Base-by-base conservation (phyloP, 2,888 invertebrate genomes). In the Synergus itoensis region DNA sequence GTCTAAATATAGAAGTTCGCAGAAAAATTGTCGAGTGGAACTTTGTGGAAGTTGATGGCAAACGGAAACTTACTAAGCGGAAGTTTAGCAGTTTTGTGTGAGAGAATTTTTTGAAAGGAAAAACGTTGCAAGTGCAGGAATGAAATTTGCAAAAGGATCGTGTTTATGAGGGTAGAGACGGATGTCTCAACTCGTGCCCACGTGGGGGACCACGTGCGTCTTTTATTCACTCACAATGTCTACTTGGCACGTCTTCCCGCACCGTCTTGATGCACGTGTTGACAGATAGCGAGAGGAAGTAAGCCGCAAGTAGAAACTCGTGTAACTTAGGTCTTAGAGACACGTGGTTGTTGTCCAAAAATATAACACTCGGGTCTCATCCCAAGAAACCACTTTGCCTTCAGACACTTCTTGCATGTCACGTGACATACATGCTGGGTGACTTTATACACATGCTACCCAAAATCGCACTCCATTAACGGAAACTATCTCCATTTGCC, bases 241-340 rank as follows among this genome's bases (percentile, higher is more conserved):
- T 53, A 80, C 80, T 63, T 73, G 53, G 73, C 73, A 73, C 28
- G 73, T 73, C 53, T 77, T 62, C 53, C 57, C 28, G 28, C 36
- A 16, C 53, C 18, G 36, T 60, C 53, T 53, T 16, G 73, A 53
- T 73, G 82, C 88, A 88, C 89, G 89, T 88, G 88, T 86, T 82
- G 81, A 84, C 67, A 60, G 57, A 77, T 67, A 60, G 76, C 82
- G 80, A 82, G 82, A 75, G 86, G 86, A 86, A 85, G 83, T 63
- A 28, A 83, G 76, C 80, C 80, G 81, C 87, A 86, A 91, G 91
- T 91, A 89, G 89, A 91, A 91, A 91, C 85, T 86, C 88, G 85
- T 91, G 90, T 91, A 79, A 80, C 60, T 75, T 75, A 67, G 84
- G 85, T 85, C 82, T 82, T 76, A 79, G 48, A 80, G 84, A 80